phyloP scores from a whole-genome alignment of 2,113 vertebrate genomes.

The Corythoichthys haematopterus region DNA sequence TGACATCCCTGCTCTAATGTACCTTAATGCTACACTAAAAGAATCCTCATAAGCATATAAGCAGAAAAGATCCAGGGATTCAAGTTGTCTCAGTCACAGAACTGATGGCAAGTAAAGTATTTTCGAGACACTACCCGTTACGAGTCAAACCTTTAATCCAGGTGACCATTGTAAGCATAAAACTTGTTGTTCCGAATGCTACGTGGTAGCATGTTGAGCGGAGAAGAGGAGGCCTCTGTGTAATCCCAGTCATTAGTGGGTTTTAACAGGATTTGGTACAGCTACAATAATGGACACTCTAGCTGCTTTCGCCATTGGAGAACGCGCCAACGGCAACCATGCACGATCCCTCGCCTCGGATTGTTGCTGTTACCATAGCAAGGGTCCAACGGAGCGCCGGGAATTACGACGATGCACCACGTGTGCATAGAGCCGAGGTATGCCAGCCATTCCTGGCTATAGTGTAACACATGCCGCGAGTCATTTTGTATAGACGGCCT shows the following conservation, averaged over 20 bases:
- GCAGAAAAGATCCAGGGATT: not conserved
- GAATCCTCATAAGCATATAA: not conserved
- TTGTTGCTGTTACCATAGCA: conserved; percentile 71
- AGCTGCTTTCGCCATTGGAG: conserved; percentile 59
- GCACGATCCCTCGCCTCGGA: conserved; percentile 35
- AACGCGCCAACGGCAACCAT: conserved; percentile 37
- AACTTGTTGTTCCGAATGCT: conserved; percentile 40
- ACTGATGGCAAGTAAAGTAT: not conserved
- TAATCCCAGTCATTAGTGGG: conserved; percentile 72
- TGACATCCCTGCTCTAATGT: not conserved
- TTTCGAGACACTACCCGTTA: not conserved
- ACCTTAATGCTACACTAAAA: not conserved
- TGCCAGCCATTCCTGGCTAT: conserved; percentile 31
- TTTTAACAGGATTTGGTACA: conserved; percentile 71
- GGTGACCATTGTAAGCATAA: conserved; percentile 24
- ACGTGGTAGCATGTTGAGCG: conserved; percentile 47
- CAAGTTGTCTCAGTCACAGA: not conserved
- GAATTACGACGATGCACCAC: conserved; percentile 75
- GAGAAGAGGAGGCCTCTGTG: conserved; percentile 53
- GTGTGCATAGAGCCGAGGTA: conserved; percentile 57
- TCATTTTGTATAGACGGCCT: conserved; percentile 23
- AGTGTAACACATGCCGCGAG: conserved; percentile 30
- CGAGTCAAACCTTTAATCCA: conserved; percentile 25
- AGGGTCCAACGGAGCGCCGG: conserved; percentile 55
- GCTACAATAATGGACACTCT: conserved; percentile 66